A percentile compares a stretch with the other conserved stretches of the same genome.
Conservation (phyloP, 2,797 vertebrate species). For the Oreochromis grahami region DNA sequence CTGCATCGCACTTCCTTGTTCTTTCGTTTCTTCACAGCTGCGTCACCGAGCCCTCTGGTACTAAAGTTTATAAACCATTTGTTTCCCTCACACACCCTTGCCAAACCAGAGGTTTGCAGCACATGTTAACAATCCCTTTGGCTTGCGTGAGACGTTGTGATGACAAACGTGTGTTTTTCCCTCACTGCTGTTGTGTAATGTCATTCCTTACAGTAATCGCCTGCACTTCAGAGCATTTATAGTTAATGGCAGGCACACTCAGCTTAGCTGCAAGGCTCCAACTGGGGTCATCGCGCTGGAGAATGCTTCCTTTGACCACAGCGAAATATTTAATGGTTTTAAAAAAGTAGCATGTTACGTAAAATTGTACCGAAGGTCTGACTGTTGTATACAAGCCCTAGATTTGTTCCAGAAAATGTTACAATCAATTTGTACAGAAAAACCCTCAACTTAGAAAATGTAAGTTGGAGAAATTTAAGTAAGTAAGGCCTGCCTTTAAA, state of each 20-base stretch:
- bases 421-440: not conserved
- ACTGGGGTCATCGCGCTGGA: not conserved
- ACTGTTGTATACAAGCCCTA: not conserved
- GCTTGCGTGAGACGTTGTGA: conserved; percentile 26
- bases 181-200: not conserved
- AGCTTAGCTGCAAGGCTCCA: not conserved
- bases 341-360: not conserved
- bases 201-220: conserved; percentile 26
- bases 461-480: not conserved
- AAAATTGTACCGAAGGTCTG: not conserved
- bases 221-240: conserved; percentile 10
- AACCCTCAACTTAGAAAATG: not conserved
- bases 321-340: not conserved
- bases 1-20: conserved; percentile 10
- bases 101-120: conserved; percentile 36
- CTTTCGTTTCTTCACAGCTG: conserved; percentile 24
- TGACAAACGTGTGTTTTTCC: conserved; percentile 15
- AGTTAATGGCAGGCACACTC: not conserved
- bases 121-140: conserved; percentile 48
- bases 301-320: not conserved
- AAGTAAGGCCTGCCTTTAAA: not conserved
- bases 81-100: conserved; percentile 41
- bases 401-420: not conserved
- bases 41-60: conserved; percentile 27
- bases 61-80: conserved; percentile 16